These are phyloP conservation scores for Zaprionus kolodkinae DNA, from an alignment of 1,140 invertebrate genomes.

Conservation along the genomic window DNA sequence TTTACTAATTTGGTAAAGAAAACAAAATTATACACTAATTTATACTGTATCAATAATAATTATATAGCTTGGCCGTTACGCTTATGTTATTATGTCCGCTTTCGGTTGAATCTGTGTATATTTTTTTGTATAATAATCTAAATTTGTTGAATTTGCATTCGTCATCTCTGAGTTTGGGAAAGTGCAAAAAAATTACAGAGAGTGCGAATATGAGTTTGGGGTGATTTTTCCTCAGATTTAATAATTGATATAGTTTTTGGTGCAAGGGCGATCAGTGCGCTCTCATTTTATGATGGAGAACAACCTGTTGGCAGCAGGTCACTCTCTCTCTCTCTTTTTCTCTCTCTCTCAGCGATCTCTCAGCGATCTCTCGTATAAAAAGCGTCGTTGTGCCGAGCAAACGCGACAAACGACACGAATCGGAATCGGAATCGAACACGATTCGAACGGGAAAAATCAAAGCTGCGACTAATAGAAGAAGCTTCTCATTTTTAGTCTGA, in stretches of 20 bases:
- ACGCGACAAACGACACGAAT: constrained; percentile 23
- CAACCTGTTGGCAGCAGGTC: background rate
- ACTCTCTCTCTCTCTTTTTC: background rate
- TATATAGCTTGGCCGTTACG: background rate
- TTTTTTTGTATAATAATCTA: background rate
- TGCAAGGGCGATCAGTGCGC: background rate
- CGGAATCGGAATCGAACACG: constrained; percentile 27
- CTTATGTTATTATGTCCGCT: background rate
- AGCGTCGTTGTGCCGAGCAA: constrained; percentile 37
- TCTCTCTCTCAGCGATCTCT: background rate
- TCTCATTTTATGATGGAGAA: constrained; percentile 7
- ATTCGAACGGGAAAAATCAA: constrained; percentile 8
- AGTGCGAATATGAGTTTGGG: constrained; percentile 33
- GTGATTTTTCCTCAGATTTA: constrained; percentile 53
- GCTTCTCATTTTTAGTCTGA: constrained; percentile 62
- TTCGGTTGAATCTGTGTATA: background rate
- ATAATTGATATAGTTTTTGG: constrained; percentile 42
- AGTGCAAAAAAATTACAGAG: constrained; percentile 33
- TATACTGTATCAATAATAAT: background rate
- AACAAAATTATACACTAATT: background rate
- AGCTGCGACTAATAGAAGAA: constrained; percentile 39
- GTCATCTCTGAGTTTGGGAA: constrained; percentile 32
- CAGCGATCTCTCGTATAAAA: constrained; percentile 43
- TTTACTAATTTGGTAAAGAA: background rate
- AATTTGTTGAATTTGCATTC: constrained; percentile 33